Conservation (phyloP, 1,140 invertebrate species). For the Drosophila parvula region DNA sequence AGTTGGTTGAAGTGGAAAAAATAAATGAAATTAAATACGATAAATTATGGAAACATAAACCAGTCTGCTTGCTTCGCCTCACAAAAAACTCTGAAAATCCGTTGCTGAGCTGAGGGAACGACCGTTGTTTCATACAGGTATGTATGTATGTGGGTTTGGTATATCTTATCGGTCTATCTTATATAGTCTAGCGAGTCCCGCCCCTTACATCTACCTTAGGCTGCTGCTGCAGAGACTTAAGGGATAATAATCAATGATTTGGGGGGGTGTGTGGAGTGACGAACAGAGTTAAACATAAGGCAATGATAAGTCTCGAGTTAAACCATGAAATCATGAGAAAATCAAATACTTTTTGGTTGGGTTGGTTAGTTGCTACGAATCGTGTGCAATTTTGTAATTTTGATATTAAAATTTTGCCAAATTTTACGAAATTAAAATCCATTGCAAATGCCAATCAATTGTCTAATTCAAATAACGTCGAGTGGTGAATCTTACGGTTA, state of each 20-base stretch:
- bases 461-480: conserved; percentile 49
- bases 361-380: conserved; percentile 64
- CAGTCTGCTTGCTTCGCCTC: conserved; percentile 16
- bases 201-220: conserved; percentile 59
- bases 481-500: conserved; percentile 47
- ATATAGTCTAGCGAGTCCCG: conserved; percentile 7
- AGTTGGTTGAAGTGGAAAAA: conserved; percentile 60
- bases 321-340: conserved; percentile 26
- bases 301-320: conserved; percentile 26
- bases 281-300: conserved; percentile 44
- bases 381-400: conserved; percentile 71
- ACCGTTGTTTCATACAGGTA: conserved; percentile 5
- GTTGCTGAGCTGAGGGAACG: conserved; percentile 19
- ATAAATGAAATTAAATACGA: conserved; percentile 77
- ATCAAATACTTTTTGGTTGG: conserved; percentile 17
- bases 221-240: conserved; percentile 32
- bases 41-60: conserved; percentile 70
- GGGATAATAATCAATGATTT: conserved; percentile 10
- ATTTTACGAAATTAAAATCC: conserved; percentile 57
- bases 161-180: conserved; percentile 53
- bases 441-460: conserved; percentile 66
- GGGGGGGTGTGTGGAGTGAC: conserved; percentile 22
- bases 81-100: conserved; percentile 30
- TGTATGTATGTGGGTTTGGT: neutral
- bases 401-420: conserved; percentile 50